Evolutionary conservation across 2,888 invertebrate species (phyloP).

Genomic region (Stenoptilia bipunctidactyla): DNA sequence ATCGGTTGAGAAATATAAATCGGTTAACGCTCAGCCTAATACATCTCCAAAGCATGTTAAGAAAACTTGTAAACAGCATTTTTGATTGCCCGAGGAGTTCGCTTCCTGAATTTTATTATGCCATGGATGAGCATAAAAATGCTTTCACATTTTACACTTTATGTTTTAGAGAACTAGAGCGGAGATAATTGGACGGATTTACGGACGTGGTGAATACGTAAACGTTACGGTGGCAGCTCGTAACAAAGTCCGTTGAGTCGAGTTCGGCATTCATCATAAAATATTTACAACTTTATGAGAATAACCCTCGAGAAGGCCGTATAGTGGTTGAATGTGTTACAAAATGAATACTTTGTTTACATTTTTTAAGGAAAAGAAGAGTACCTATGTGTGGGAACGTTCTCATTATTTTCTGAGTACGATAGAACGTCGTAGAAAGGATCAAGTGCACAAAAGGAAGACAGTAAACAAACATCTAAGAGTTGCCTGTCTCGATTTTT

Average conservation of each 20-base stretch:
- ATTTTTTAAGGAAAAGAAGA: neutral
- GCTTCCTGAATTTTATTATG: constrained; percentile 38
- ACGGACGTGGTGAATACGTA: constrained; percentile 12
- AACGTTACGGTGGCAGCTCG: constrained; percentile 7
- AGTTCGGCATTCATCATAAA: neutral
- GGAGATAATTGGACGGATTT: constrained; percentile 28
- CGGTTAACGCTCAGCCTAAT: constrained; percentile 43
- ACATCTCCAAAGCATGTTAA: constrained; percentile 36
- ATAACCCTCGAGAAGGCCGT: neutral
- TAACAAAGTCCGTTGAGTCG: constrained; percentile 3
- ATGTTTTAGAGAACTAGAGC: constrained; percentile 32
- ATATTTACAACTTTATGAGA: neutral
- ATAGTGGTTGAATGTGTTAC: neutral
- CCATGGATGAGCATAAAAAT: constrained; percentile 23
- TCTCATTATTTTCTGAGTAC: too few species aligned
- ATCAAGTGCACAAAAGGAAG: too few species aligned
- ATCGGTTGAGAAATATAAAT: constrained; percentile 38
- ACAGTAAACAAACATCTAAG: too few species aligned
- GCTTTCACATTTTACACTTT: constrained; percentile 34
- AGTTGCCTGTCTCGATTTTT: too few species aligned
- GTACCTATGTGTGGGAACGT: neutral
- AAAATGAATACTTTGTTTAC: neutral
- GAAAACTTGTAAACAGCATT: constrained; percentile 41
- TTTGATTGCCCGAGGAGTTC: constrained; percentile 22
- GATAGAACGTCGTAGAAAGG: too few species aligned